These are phyloP conservation scores for Aquatica leii DNA, from an alignment of 2,888 invertebrate species.

Conservation along the genomic window DNA sequence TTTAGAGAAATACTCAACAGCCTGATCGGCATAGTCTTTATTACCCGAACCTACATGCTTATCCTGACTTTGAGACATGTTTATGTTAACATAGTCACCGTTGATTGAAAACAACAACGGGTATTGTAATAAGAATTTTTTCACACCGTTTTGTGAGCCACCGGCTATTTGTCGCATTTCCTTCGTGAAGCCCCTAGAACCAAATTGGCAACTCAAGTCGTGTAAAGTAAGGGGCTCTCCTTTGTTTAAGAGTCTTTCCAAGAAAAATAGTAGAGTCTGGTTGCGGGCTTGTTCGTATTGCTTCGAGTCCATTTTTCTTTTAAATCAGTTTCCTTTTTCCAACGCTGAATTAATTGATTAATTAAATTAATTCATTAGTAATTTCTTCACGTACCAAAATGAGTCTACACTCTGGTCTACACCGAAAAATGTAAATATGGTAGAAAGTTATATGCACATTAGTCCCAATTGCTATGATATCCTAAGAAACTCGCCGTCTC, in stretches of 20 bases:
- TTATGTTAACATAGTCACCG: slow-evolving; percentile 89
- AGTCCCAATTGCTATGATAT: not conserved
- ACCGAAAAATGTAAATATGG: not conserved
- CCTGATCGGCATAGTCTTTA: slow-evolving; percentile 93
- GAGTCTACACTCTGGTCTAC: no score
- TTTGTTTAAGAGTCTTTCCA: slow-evolving; percentile 97
- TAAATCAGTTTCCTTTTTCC: not conserved
- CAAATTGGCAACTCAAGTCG: slow-evolving; percentile 98
- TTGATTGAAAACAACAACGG: slow-evolving; percentile 95
- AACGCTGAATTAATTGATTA: no score
- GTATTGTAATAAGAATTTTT: slow-evolving; percentile 96
- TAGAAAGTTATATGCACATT: not conserved
- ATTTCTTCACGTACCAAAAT: no score
- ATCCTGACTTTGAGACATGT: slow-evolving; percentile 76
- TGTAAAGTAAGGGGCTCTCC: slow-evolving; percentile 94
- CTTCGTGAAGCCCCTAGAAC: slow-evolving; percentile 98
- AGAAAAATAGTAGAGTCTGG: slow-evolving; percentile 96
- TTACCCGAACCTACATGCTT: slow-evolving; percentile 60
- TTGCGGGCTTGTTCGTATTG: slow-evolving; percentile 94
- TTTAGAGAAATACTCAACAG: slow-evolving; percentile 96
- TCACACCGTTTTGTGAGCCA: slow-evolving; percentile 94
- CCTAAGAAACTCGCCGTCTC: not conserved
- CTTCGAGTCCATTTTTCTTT: slow-evolving; percentile 81
- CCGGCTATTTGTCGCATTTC: slow-evolving; percentile 97
- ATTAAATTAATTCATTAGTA: no score